A percentile compares a stretch with the other conserved stretches of the same genome.
phyloP scores from a whole-genome alignment of 2,888 invertebrate species.

The Philhelius pedissequus region DNA sequence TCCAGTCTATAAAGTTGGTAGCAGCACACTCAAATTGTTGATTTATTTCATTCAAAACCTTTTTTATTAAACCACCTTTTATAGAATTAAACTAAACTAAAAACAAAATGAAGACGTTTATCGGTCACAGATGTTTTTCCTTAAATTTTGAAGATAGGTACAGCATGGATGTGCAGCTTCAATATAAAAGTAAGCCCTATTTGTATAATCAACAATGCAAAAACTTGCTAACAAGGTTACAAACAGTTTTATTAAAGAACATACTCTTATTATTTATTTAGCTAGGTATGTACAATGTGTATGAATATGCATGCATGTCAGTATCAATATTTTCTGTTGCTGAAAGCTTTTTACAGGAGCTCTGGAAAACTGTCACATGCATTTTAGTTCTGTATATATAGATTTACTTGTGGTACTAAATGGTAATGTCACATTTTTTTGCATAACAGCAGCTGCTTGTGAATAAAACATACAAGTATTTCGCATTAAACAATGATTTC shows the following conservation, averaged over 20 bases:
- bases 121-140: background rate
- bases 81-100: no score
- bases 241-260: background rate
- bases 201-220: background rate
- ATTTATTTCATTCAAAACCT: no score
- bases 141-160: background rate
- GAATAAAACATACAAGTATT: background rate
- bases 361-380: conserved; percentile 8
- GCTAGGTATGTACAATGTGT: background rate
- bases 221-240: background rate
- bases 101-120: no score
- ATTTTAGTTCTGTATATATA: background rate
- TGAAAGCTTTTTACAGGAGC: conserved; percentile 15
- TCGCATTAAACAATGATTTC: no score
- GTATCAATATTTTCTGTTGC: conserved; percentile 1
- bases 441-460: background rate
- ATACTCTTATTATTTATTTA: background rate
- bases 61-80: no score
- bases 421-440: background rate
- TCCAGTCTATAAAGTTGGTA: no score
- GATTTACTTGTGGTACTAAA: background rate
- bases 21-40: no score
- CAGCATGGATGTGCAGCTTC: background rate
- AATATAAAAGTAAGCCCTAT: background rate
- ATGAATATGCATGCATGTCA: background rate